phyloP scores from a whole-genome alignment of 2,113 vertebrate species.

The Phrynosoma blainvillii region DNA sequence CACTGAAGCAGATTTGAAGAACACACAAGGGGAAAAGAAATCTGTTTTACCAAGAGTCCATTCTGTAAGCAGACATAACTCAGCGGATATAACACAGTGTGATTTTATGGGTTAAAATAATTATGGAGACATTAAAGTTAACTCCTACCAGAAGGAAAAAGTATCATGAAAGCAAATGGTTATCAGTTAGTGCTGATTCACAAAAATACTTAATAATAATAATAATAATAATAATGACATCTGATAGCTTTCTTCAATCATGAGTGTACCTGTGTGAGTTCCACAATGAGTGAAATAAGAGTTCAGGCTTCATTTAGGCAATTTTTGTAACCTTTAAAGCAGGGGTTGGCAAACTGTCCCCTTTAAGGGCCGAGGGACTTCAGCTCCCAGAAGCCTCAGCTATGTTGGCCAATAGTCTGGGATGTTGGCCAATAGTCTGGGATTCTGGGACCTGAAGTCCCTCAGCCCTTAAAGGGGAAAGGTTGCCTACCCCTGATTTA shows the following conservation, averaged over 20 bases:
- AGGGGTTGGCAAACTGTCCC: too few relatives aligned
- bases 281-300: too few relatives aligned
- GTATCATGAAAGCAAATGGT: background rate
- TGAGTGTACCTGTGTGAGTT: background rate
- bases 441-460: too few relatives aligned
- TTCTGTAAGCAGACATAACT: background rate
- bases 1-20: background rate
- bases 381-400: too few relatives aligned
- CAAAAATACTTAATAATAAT: background rate
- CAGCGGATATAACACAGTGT: background rate
- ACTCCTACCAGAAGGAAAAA: background rate
- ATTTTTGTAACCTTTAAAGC: too few relatives aligned
- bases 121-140: background rate
- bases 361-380: too few relatives aligned
- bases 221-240: background rate
- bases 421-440: too few relatives aligned
- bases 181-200: background rate
- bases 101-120: background rate
- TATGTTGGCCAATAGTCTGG: too few relatives aligned
- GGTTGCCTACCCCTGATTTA: too few relatives aligned
- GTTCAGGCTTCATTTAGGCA: too few relatives aligned
- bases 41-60: background rate
- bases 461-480: too few relatives aligned
- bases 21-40: background rate
- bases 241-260: background rate